Percentiles rank a stretch among this genome's conserved stretches.
phyloP scores from a whole-genome alignment of 1,140 invertebrate genomes.

The Theocolax elegans region DNA sequence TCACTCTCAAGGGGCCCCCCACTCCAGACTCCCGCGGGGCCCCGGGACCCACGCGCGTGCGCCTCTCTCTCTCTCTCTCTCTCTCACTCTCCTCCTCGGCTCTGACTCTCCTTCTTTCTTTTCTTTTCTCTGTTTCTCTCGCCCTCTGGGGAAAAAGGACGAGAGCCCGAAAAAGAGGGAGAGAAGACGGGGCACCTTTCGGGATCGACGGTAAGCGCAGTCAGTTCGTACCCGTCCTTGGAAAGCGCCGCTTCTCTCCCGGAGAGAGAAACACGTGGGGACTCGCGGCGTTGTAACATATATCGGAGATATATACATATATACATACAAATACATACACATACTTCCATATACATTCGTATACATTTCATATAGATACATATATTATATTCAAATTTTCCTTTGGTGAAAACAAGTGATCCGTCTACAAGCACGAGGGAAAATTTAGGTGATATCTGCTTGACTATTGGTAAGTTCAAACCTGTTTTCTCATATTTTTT shows the following conservation, averaged over 20 bases:
- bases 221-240: slow-evolving; percentile 67
- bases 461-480: neutral
- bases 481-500: neutral
- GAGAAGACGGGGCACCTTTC: slow-evolving; percentile 29
- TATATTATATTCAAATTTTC: no score
- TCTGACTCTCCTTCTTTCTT: no score
- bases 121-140: slow-evolving; percentile 6
- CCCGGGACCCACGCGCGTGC: neutral
- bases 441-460: no score
- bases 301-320: no score
- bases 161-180: slow-evolving; percentile 34
- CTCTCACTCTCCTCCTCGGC: neutral
- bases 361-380: no score
- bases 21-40: neutral
- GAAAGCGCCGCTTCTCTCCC: slow-evolving; percentile 59
- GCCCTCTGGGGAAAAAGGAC: neutral
- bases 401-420: no score
- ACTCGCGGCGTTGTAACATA: no score
- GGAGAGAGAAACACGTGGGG: no score
- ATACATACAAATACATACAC: no score
- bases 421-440: no score
- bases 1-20: no score
- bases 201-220: slow-evolving; percentile 30
- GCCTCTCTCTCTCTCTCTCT: slow-evolving; percentile 9
- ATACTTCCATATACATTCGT: no score